These are phyloP conservation scores for Mizuhopecten yessoensis DNA, from an alignment of 1,140 invertebrate genomes.

Conservation along the genomic window DNA sequence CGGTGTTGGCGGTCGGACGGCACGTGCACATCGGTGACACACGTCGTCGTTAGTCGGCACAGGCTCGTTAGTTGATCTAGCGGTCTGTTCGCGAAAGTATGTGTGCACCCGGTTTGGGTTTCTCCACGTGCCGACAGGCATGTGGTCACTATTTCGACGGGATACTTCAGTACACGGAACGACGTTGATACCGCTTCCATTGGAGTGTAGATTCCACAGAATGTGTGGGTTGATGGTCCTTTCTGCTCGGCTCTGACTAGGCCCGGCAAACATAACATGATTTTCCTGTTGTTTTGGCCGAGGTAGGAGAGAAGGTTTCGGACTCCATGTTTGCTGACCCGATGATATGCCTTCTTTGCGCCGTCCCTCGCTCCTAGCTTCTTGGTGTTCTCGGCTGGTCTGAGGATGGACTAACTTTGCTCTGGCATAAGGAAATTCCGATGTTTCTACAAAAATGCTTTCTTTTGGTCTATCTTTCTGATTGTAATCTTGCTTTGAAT, in stretches of 20 bases:
- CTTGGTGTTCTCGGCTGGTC: conserved; percentile 22
- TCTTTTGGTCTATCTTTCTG: not conserved
- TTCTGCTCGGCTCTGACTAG: not conserved
- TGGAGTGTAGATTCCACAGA: not conserved
- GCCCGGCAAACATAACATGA: not conserved
- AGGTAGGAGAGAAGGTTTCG: not conserved
- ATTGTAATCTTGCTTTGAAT: not conserved
- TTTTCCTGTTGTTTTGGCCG: not conserved
- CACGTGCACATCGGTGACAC: not conserved
- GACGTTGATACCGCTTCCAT: not conserved
- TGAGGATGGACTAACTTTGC: not conserved
- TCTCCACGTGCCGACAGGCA: not conserved
- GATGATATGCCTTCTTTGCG: no score
- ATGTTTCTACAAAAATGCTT: not conserved
- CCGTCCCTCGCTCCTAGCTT: not conserved
- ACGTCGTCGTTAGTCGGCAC: not conserved
- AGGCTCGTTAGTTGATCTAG: not conserved
- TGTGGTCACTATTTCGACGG: not conserved
- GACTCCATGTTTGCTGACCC: not conserved
- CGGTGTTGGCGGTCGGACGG: not conserved
- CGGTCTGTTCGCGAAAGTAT: not conserved
- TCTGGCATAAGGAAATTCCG: not conserved
- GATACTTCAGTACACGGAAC: not conserved
- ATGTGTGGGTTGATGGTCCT: not conserved
- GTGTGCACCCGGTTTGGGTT: not conserved